These are phyloP conservation scores for Urocitellus parryii DNA, from an alignment of 2,113 vertebrate genomes.

Conservation along the genomic window DNA sequence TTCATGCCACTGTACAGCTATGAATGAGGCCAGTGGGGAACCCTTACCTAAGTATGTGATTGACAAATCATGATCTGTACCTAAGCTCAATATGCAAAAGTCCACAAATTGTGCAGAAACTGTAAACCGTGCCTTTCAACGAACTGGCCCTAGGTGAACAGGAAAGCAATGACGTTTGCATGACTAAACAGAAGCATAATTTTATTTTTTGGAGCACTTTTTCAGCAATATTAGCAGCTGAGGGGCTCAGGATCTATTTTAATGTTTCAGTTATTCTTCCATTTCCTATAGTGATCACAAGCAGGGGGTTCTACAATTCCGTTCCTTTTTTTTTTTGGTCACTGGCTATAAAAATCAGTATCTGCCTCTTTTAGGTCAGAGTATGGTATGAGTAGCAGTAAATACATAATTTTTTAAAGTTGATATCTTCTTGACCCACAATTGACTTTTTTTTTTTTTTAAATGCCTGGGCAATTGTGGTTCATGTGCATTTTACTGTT, in stretches of 20 bases:
- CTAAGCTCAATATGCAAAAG: conserved; percentile 88
- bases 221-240: conserved; percentile 89
- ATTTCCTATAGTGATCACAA: conserved; percentile 78
- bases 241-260: conserved; percentile 86
- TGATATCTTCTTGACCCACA: conserved; percentile 76
- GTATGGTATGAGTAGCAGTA: conserved; percentile 75
- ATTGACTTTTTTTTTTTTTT: conserved; percentile 69
- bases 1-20: conserved; percentile 72
- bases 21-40: conserved; percentile 74
- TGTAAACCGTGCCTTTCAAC: conserved; percentile 89
- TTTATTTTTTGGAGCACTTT: conserved; percentile 87
- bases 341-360: conserved; percentile 80
- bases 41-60: conserved; percentile 86
- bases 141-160: conserved; percentile 82
- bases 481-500: conserved; percentile 90
- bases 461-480: conserved; percentile 79
- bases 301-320: conserved; percentile 78
- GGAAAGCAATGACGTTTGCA: conserved; percentile 83
- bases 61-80: conserved; percentile 89
- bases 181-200: conserved; percentile 83
- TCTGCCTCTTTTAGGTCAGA: conserved; percentile 80
- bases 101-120: conserved; percentile 84
- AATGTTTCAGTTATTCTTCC: conserved; percentile 81
- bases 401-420: conserved; percentile 76
- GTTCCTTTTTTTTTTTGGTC: conserved; percentile 73